Percentiles rank a stretch among this genome's conserved stretches.
Evolutionary conservation across 1,140 invertebrate species (phyloP).

Genomic region (Steinernema khuongi): DNA sequence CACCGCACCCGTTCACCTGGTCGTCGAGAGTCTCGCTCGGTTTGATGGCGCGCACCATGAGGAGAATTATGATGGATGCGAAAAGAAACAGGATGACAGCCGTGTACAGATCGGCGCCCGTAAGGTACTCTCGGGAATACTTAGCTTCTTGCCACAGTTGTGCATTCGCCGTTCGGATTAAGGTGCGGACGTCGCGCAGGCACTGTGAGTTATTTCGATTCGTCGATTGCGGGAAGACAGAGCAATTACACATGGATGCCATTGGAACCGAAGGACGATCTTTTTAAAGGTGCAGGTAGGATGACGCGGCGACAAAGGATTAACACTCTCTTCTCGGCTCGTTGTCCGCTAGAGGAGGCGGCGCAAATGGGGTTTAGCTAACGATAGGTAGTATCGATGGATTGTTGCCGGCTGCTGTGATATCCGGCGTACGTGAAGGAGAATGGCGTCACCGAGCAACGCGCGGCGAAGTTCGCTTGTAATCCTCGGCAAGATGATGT

Average conservation of each 20-base stretch:
- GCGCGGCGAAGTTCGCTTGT: too few species aligned
- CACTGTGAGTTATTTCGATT: not conserved
- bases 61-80: constrained; percentile 19
- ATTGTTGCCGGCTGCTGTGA: not conserved
- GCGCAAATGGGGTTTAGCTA: not conserved
- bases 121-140: not conserved
- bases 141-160: not conserved
- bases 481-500: too few species aligned
- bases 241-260: not conserved
- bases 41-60: constrained; percentile 21
- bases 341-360: not conserved
- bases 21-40: constrained; percentile 23
- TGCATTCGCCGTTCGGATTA: not conserved
- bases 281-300: not conserved
- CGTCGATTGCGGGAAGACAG: not conserved
- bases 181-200: not conserved
- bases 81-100: constrained; percentile 18
- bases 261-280: not conserved
- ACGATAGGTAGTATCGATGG: not conserved
- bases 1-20: constrained; percentile 1
- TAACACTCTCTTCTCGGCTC: too few species aligned
- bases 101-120: constrained; percentile 10
- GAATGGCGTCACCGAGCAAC: not conserved
- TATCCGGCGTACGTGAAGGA: not conserved
- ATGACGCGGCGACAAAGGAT: too few species aligned